A percentile compares a stretch with the other conserved stretches of the same genome.
phyloP scores from a whole-genome alignment of 1,140 invertebrate genomes.

The Dinoponera quadriceps region DNA sequence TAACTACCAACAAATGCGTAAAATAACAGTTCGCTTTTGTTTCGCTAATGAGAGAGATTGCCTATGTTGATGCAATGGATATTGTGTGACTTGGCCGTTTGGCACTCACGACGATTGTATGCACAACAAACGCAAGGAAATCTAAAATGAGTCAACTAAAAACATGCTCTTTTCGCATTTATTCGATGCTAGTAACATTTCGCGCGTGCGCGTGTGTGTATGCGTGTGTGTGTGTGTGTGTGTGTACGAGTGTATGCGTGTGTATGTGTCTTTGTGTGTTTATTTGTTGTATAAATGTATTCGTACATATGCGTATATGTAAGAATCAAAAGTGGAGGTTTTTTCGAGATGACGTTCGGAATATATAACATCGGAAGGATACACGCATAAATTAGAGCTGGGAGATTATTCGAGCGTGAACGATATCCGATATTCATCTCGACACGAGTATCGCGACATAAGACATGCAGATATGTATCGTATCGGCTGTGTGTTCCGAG shows the following conservation, averaged over 20 bases:
- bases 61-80: constrained; percentile 29
- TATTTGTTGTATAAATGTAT: too few species aligned
- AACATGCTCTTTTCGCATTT: constrained; percentile 7
- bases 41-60: constrained; percentile 41
- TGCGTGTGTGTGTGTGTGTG: neutral
- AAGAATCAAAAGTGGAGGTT: constrained; percentile 18
- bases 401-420: neutral
- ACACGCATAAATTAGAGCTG: constrained; percentile 26
- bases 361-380: constrained; percentile 16
- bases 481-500: neutral
- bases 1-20: constrained; percentile 24
- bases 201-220: neutral
- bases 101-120: constrained; percentile 46
- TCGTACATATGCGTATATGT: neutral
- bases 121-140: constrained; percentile 20
- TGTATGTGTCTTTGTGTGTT: too few species aligned
- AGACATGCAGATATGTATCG: constrained; percentile 38
- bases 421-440: constrained; percentile 19
- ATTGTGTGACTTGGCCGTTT: constrained; percentile 44
- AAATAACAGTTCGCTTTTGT: constrained; percentile 19
- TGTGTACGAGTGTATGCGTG: too few species aligned
- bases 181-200: constrained; percentile 18
- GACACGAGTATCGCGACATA: neutral
- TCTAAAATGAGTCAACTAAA: constrained; percentile 16
- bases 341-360: constrained; percentile 36